phyloP scores from a whole-genome alignment of 2,888 invertebrate species.

The Geotrupes spiniger region DNA sequence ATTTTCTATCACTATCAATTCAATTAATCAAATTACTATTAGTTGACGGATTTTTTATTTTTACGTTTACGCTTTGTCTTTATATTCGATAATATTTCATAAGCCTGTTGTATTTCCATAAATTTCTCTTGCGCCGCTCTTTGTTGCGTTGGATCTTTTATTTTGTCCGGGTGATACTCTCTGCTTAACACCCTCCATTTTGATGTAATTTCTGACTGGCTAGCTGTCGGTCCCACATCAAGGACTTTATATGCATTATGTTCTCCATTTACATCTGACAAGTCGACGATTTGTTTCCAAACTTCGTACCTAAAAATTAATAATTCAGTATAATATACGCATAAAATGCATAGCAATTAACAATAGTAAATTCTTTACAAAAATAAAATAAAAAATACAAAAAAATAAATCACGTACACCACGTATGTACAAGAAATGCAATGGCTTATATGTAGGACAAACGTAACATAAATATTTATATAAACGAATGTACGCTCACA shows the following conservation, averaged over 20 bases:
- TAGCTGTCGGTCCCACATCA: constrained; percentile 72
- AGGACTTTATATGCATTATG: constrained; percentile 84
- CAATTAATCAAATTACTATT: not conserved
- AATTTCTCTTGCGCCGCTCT: constrained; percentile 81
- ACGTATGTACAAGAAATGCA: too few relatives aligned
- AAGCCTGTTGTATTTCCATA: constrained; percentile 91
- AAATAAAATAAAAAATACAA: constrained; percentile 7
- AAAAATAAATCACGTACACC: too few relatives aligned
- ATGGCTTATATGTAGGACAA: too few relatives aligned
- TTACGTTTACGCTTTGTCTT: constrained; percentile 71
- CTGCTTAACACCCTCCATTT: constrained; percentile 79
- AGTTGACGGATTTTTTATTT: constrained; percentile 63
- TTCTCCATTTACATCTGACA: constrained; percentile 88
- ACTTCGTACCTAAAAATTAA: constrained; percentile 58
- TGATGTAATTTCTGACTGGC: constrained; percentile 81
- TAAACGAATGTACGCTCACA: too few relatives aligned
- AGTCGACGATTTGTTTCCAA: constrained; percentile 81
- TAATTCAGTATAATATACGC: constrained; percentile 14
- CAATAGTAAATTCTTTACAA: not conserved
- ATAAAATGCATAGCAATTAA: not conserved
- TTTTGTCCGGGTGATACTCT: constrained; percentile 90
- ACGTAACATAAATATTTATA: too few relatives aligned
- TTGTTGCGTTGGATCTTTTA: constrained; percentile 66
- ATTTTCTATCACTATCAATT: too few relatives aligned
- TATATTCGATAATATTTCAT: constrained; percentile 81